phyloP scores from a whole-genome alignment of 2,888 invertebrate species.

The Allygus modestus region DNA sequence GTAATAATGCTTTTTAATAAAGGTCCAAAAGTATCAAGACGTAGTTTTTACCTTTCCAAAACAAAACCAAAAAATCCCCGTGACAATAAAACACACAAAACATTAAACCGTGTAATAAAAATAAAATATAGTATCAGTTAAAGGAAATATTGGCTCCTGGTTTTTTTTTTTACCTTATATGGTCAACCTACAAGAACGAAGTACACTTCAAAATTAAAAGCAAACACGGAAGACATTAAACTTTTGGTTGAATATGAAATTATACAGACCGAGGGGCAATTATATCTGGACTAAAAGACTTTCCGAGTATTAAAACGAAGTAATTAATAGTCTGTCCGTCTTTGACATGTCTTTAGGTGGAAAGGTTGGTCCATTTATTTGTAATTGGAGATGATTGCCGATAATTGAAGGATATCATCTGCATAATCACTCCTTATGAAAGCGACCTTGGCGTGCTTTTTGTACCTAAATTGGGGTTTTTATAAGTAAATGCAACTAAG shows the following conservation, averaged over 20 bases:
- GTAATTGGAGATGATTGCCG: conserved; percentile 30
- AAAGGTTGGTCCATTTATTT: conserved; percentile 17
- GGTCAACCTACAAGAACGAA: too few species aligned
- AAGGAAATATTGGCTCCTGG: too few species aligned
- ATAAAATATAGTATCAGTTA: too few species aligned
- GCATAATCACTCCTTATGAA: conserved; percentile 13
- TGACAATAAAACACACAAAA: too few species aligned
- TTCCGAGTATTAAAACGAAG: neutral
- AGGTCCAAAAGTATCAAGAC: too few species aligned
- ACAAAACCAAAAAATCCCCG: too few species aligned
- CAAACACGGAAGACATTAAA: too few species aligned
- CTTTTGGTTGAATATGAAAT: neutral
- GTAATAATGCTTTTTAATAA: too few species aligned
- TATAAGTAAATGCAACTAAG: conserved; percentile 29
- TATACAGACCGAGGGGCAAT: neutral
- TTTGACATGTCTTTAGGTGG: conserved; percentile 24
- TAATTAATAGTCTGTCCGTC: neutral
- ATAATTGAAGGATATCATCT: conserved; percentile 45
- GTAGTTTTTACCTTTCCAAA: too few species aligned
- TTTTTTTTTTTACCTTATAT: too few species aligned
- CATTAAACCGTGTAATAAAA: too few species aligned
- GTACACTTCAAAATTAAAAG: too few species aligned
- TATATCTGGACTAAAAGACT: neutral
- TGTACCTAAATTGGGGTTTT: neutral
- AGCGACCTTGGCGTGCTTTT: conserved; percentile 5